Conservation (phyloP, 2,888 invertebrate genomes). For the Aphodius granarius region DNA sequence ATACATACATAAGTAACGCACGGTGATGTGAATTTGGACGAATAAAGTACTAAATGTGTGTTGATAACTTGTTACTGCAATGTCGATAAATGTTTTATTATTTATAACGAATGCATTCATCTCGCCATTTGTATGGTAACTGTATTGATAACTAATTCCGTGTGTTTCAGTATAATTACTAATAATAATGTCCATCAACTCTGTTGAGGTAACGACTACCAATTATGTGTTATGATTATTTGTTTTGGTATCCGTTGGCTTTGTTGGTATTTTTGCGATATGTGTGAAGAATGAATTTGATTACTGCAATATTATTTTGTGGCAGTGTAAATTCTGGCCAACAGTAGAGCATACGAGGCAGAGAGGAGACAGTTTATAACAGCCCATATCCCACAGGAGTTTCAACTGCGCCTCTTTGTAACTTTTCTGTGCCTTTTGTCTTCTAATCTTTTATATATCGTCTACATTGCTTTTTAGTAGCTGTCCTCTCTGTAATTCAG, state of each 20-base stretch:
- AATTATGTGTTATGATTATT: no score
- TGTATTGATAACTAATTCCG: no score
- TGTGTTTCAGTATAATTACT: no score
- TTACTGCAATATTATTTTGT: neutral
- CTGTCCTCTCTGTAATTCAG: constrained; percentile 39
- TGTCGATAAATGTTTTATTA: no score
- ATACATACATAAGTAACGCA: no score
- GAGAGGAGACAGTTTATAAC: neutral
- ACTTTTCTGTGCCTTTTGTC: constrained; percentile 41
- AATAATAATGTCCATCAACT: no score
- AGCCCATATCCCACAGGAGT: neutral
- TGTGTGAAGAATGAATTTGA: neutral
- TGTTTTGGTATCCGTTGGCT: no score
- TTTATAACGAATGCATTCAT: no score
- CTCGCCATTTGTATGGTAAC: no score
- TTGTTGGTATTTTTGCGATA: no score
- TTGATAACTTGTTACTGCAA: no score
- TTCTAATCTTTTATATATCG: constrained; percentile 38
- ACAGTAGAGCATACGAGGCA: neutral
- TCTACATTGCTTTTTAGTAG: constrained; percentile 44
- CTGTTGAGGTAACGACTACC: no score
- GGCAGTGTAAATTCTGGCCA: neutral
- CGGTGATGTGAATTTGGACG: neutral
- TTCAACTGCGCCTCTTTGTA: constrained; percentile 43
- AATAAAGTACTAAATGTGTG: neutral